phyloP scores from a whole-genome alignment of 2,797 vertebrate genomes.

The Pampus argenteus region DNA sequence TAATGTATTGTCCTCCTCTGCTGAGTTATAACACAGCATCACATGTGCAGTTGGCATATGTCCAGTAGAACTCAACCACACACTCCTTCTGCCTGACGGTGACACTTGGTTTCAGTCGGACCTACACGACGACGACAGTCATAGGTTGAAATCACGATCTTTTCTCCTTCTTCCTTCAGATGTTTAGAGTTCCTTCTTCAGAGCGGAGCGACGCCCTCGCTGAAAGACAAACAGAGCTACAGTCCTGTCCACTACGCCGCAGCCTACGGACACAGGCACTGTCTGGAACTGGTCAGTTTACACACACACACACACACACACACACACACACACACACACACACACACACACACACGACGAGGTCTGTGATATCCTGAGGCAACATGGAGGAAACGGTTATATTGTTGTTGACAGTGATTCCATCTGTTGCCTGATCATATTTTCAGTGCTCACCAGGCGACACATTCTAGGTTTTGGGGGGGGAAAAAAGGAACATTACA shows the following conservation, averaged over 20 bases:
- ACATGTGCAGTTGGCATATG: no score
- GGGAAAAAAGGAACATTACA: not conserved
- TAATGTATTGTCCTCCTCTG: no score
- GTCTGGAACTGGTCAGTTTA: constrained; percentile 92
- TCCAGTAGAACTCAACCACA: no score
- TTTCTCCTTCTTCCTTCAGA: constrained; percentile 83
- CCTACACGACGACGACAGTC: no score
- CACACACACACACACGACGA: not conserved
- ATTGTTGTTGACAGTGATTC: constrained; percentile 8
- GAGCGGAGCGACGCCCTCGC: constrained; percentile 90
- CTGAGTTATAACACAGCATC: no score
- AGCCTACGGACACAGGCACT: constrained; percentile 96
- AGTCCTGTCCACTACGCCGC: constrained; percentile 95
- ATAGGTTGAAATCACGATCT: not conserved
- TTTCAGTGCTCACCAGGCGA: constrained; percentile 2
- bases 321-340: constrained; percentile 10
- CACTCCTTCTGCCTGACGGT: not conserved
- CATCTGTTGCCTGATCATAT: constrained; percentile 28
- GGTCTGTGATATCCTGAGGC: not conserved
- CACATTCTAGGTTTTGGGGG: constrained; percentile 10
- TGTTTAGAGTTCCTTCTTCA: constrained; percentile 96
- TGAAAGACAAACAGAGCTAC: constrained; percentile 95
- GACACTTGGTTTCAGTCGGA: not conserved
- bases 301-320: constrained; percentile 3
- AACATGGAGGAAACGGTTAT: constrained; percentile 37